Evolutionary conservation across 2,888 invertebrate genomes (phyloP), one percentile per base, ranked within the genome.

Genomic region (Mesorhabditis belari): DNA sequence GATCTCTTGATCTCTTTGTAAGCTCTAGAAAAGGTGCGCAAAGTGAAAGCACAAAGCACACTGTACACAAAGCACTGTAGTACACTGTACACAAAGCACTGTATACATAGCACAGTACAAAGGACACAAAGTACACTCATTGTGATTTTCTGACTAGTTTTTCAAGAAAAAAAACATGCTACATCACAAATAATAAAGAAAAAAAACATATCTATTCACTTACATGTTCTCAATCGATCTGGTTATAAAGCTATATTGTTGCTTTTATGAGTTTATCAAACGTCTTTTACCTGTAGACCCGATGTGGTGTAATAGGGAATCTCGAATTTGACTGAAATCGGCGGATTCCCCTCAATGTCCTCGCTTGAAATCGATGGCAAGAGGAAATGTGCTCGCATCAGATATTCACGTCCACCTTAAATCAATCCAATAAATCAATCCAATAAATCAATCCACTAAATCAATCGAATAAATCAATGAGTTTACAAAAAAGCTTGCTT

Each of bases 231-330:
- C 19, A 54, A n/a, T 50, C 5, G 24, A 23, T 35, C n/a, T 24
- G 23, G 23, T 51, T 51, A 19, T 9, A 57, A 12, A 5, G 24
- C 23, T 24, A 49, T 19, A n/a, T 24, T 12, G 28, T 23, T 49
- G 35, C 50, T 29, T 19, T n/a, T 17, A 49, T 49, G 57, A 27
- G 17, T 17, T 56, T n/a, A 9, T 35, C n/a, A n/a, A 35, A 35
- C 12, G n/a, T 35, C 44, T 17, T n/a, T 59, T 65, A 92, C 92
- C 86, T 96, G 96, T 76, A 96, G 94, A 25, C 96, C 96, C 27
- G 94, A 94, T 49, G 96, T 96, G 0, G 96, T 96, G 81, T 96
- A 96, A 81, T 98, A 96, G 0, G 96, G 96, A 77, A 96, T 96
- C 85, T 96, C 96, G 85, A 98, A 98, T 83, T 93, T 93, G 3